Evolutionary conservation across 2,113 vertebrate genomes (phyloP).

Genomic region (Ciconia stormi): DNA sequence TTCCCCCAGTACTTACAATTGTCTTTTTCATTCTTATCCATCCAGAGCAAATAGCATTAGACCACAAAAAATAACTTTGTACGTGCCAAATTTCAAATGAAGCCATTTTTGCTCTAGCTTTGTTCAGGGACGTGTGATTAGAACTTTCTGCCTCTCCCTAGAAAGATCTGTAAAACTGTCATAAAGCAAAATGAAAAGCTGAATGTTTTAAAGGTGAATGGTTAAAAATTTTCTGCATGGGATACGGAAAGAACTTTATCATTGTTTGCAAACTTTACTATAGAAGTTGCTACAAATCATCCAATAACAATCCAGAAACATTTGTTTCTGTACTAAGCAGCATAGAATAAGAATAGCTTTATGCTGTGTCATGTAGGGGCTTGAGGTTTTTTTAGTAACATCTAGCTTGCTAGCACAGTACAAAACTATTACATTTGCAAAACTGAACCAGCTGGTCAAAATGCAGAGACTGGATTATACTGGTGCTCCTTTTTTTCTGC

Average conservation of each 20-base stretch:
- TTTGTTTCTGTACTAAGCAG: not conserved
- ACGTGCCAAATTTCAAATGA: not conserved
- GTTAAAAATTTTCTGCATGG: not conserved
- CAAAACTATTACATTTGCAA: not conserved
- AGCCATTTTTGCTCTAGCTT: not conserved
- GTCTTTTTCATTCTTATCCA: not conserved
- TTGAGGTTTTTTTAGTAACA: not conserved
- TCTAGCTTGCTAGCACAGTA: not conserved
- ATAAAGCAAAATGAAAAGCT: not conserved
- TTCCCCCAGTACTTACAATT: not conserved
- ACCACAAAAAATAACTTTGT: not conserved
- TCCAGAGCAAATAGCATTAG: not conserved
- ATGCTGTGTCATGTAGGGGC: not conserved
- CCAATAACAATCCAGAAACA: not conserved
- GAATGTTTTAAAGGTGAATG: not conserved
- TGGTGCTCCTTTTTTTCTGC: not conserved
- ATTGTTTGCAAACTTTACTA: not conserved
- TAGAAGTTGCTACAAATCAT: not conserved
- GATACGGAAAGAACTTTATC: not conserved
- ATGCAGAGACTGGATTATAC: not conserved
- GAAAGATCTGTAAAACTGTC: not conserved
- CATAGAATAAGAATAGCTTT: not conserved
- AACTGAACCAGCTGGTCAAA: constrained; percentile 1
- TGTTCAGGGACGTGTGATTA: not conserved
- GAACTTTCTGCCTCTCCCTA: not conserved